These are phyloP conservation scores for Falco berigora DNA, from an alignment of 2,797 vertebrate species.

Conservation along the genomic window DNA sequence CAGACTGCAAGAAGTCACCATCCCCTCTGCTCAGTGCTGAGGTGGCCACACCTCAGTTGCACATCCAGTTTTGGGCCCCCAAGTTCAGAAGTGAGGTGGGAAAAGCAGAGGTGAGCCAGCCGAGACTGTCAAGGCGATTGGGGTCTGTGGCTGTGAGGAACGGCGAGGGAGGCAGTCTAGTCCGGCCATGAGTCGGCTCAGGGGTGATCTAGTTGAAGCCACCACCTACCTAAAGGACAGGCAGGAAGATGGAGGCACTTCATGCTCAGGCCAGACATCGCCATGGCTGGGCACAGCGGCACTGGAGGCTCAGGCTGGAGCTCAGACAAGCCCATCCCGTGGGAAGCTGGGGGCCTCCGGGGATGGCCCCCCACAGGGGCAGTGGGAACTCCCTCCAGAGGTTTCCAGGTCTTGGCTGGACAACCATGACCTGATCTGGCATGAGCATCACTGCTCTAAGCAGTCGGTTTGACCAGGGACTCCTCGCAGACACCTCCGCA, in stretches of 20 bases:
- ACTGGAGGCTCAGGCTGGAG: background rate
- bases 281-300: background rate
- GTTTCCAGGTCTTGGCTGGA: background rate
- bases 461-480: background rate
- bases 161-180: background rate
- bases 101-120: background rate
- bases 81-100: background rate
- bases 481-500: background rate
- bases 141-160: background rate
- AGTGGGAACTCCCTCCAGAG: background rate
- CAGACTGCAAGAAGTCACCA: background rate
- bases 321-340: background rate
- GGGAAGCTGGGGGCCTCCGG: background rate
- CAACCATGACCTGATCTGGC: background rate
- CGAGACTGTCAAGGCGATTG: background rate
- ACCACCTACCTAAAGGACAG: background rate
- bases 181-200: background rate
- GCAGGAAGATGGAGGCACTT: background rate
- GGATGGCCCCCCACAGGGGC: background rate
- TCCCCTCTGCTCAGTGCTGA: background rate
- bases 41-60: background rate
- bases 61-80: background rate
- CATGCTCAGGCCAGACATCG: too few species aligned
- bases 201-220: background rate
- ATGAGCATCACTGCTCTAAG: background rate